Evolutionary conservation across 1,140 invertebrate species (phyloP), one percentile per base, ranked within the genome.

Genomic region (Mesaphorura yosii): DNA sequence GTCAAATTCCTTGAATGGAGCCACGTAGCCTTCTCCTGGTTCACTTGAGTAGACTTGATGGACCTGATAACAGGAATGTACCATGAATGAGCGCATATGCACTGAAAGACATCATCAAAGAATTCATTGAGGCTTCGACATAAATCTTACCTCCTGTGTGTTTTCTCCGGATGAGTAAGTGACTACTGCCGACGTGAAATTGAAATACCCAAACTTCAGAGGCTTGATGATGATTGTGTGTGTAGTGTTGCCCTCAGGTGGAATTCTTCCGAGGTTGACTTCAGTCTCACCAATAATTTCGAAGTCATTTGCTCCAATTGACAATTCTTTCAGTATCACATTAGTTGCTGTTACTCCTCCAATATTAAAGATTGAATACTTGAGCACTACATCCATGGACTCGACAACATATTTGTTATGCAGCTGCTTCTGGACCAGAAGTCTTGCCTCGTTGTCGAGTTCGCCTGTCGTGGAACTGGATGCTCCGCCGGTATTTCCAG

Each of bases 351-450:
- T 82, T 57, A 84, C 84, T 51, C 76, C 82, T 27, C 88, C 87
- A 57, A 88, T 79, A 68, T 91, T 90, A 68, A 67, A 78, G 29
- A 80, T 68, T 50, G 67, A 72, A 64, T 80, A 86, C 72, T 94
- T 89, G 37, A 98, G 83, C 62, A 97, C 78, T 63, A 97, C 82
- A 69, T 98, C 94, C 81, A 91, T 90, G 66, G 86, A 84, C 76
- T 99, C 93, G n/a, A 98, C 93, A 47, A 98, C 73, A 69, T 96
- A 98, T 73, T 88, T 92, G 66, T 97, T 98, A n/a, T 97, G 75
- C 64, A 98, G 82, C 72, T 88, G 84, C 72, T 90, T 90, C 3
- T 84, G 85, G 15, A 88, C 78, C 44, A 90, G 70, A 39, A 90
- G 69, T 60, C 79, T 76, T 17, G 86, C 84, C 44, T 48, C 46